These are phyloP conservation scores for Cheirogaleus major DNA, from an alignment of 2,797 vertebrate genomes.

Conservation along the genomic window DNA sequence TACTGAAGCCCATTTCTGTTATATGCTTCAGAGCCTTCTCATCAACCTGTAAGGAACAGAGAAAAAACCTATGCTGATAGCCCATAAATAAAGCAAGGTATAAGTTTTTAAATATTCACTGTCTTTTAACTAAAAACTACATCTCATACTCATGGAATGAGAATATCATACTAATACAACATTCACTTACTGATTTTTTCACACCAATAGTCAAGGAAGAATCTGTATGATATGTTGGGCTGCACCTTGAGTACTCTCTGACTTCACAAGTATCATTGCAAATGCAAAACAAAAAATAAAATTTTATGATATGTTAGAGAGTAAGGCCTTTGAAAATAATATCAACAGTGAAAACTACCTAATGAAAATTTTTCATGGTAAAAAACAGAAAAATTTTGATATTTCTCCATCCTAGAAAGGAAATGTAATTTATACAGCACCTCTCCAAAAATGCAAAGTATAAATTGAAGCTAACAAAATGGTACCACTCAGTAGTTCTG, in stretches of 20 bases:
- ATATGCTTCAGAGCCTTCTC: slow-evolving; percentile 96
- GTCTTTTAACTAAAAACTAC: slow-evolving; percentile 63
- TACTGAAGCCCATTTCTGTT: slow-evolving; percentile 99
- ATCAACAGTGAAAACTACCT: background rate
- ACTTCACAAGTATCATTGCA: background rate
- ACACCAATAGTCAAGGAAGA: background rate
- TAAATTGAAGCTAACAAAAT: slow-evolving; percentile 18
- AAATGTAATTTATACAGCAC: background rate
- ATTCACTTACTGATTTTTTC: background rate
- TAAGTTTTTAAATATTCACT: background rate
- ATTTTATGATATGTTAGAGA: background rate
- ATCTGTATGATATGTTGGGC: background rate
- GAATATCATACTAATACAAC: slow-evolving; percentile 45
- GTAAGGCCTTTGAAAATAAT: slow-evolving; percentile 38
- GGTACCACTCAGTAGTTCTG: background rate
- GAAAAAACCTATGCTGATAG: slow-evolving; percentile 1
- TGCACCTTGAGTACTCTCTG: background rate
- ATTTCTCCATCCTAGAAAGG: background rate
- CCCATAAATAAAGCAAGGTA: background rate
- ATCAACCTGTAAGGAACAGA: slow-evolving; percentile 91
- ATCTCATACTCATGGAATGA: background rate
- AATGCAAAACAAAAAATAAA: background rate
- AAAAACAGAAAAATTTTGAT: background rate
- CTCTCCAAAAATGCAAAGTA: slow-evolving; percentile 19
- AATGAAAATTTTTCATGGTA: slow-evolving; percentile 12